Evolutionary conservation across 2,797 vertebrate species (phyloP), one percentile per base, ranked within the genome.

Genomic region (Pipistrellus kuhlii): DNA sequence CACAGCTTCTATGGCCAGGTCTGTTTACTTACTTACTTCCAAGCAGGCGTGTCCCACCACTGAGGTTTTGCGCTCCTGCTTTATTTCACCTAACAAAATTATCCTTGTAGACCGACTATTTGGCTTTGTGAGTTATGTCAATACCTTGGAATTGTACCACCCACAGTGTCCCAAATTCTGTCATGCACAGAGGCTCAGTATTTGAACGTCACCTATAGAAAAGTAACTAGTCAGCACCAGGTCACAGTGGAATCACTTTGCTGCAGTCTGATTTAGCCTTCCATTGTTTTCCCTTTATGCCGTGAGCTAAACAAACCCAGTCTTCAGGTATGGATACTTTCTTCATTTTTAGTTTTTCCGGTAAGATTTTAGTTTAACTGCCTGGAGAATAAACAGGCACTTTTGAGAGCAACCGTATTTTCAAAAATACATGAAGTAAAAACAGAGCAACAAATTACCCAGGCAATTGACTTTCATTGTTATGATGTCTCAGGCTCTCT

Each of bases 141-240:
- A 68, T 91, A 73, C 93, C 97, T 97, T 97, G 85, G 97, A 96
- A 91, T 93, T 94, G 12, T 69, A 95, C 88, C 78, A 91, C 97
- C 94, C 86, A 0, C 86, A 0, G 69, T 95, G 95, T 96, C 97
- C 96, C 97, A 97, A 97, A 97, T 98, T 95, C 96, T 95, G 76
- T 78, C 91, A 94, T 83, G 94, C 94, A 95, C 97, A 97, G 97
- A 97, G 97, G 97, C 96, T 98, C 94, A 95, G 89, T 96, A 97
- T 96, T 95, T 96, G 73, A 96, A 85, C 69, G 77, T 94, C 96
- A 92, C 97, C 96, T 96, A 96, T 66, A 91, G 76, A 96, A 93
- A 44, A 44, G 93, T 93, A 97, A 97, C 97, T 97, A 95, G 89
- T 78, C 91, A 93, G 93, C 91, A 94, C 90, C 94, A 85, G 72